These are phyloP conservation scores for Philereme transversata DNA, from an alignment of 2,888 invertebrate genomes.

Conservation along the genomic window DNA sequence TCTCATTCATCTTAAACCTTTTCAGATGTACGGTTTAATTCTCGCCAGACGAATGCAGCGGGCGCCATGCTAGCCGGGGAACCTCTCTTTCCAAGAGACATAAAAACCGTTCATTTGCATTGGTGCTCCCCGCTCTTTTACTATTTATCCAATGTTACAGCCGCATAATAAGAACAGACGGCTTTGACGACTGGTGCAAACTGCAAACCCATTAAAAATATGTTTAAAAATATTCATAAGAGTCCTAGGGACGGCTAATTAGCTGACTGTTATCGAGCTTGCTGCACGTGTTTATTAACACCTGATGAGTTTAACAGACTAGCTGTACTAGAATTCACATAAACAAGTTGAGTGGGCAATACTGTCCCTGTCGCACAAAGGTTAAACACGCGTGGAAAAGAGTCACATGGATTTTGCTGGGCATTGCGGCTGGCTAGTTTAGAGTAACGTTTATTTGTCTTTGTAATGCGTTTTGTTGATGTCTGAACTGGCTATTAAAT, in stretches of 20 bases:
- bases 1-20: slow-evolving; percentile 79
- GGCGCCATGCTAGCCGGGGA: slow-evolving; percentile 36
- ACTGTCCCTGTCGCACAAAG: too few species aligned
- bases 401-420: too few species aligned
- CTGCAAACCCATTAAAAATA: slow-evolving; percentile 66
- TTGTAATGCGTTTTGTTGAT: slow-evolving; percentile 17
- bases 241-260: slow-evolving; percentile 61
- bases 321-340: slow-evolving; percentile 29
- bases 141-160: slow-evolving; percentile 75
- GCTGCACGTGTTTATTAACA: slow-evolving; percentile 29
- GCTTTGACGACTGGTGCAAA: slow-evolving; percentile 58
- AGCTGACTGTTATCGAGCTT: slow-evolving; percentile 43
- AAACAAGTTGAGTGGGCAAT: not conserved
- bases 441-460: too few species aligned
- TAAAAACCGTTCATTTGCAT: slow-evolving; percentile 79
- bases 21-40: slow-evolving; percentile 75
- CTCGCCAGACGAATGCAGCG: slow-evolving; percentile 66
- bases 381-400: too few species aligned
- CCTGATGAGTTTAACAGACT: slow-evolving; percentile 17
- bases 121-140: slow-evolving; percentile 61
- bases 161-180: slow-evolving; percentile 65
- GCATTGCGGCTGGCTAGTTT: too few species aligned
- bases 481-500: slow-evolving; percentile 42
- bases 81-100: slow-evolving; percentile 54
- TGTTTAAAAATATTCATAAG: slow-evolving; percentile 54